A percentile compares a stretch with the other conserved stretches of the same genome.
phyloP scores from a whole-genome alignment of 92 coral and sea anemone genomes.

The Zoanthus sociatus region DNA sequence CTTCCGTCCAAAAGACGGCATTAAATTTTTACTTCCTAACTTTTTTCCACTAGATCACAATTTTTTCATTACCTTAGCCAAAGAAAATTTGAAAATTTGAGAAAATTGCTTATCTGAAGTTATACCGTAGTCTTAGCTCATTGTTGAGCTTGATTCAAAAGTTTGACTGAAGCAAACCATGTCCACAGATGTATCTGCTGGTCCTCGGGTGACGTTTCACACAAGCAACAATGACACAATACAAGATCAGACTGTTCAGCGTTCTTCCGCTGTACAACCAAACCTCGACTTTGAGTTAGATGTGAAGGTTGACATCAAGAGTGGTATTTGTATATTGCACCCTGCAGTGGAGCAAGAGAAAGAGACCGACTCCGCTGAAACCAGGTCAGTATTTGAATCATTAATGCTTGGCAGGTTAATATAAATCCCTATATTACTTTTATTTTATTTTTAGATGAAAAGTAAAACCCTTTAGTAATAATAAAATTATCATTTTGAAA shows the following conservation, averaged over 20 bases:
- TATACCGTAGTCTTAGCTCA: too few relatives aligned
- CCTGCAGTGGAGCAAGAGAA: constrained; percentile 73
- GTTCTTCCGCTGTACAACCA: constrained; percentile 72
- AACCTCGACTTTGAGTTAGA: constrained; percentile 96
- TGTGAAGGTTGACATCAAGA: constrained; percentile 91
- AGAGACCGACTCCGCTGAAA: constrained; percentile 72
- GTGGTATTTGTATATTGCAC: constrained; percentile 95
- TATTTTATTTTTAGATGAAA: too few relatives aligned
- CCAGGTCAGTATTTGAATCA: constrained; percentile 62
- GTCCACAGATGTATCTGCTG: constrained; percentile 6
- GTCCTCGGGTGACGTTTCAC: constrained; percentile 82
- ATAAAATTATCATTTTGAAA: too few relatives aligned
- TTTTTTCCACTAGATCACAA: too few relatives aligned
- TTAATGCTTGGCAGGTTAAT: too few relatives aligned
- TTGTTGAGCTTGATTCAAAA: neutral
- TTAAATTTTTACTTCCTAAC: too few relatives aligned
- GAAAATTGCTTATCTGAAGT: too few relatives aligned
- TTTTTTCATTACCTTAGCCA: too few relatives aligned
- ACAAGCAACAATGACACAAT: constrained; percentile 64
- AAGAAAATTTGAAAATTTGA: too few relatives aligned
- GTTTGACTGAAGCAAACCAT: neutral
- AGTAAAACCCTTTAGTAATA: too few relatives aligned
- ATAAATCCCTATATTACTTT: too few relatives aligned
- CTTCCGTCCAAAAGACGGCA: too few relatives aligned
- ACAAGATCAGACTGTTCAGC: constrained; percentile 70